A percentile compares a stretch with the other conserved stretches of the same genome.
phyloP scores from a whole-genome alignment of 2,797 vertebrate genomes.

The Steatocranus sp. region DNA sequence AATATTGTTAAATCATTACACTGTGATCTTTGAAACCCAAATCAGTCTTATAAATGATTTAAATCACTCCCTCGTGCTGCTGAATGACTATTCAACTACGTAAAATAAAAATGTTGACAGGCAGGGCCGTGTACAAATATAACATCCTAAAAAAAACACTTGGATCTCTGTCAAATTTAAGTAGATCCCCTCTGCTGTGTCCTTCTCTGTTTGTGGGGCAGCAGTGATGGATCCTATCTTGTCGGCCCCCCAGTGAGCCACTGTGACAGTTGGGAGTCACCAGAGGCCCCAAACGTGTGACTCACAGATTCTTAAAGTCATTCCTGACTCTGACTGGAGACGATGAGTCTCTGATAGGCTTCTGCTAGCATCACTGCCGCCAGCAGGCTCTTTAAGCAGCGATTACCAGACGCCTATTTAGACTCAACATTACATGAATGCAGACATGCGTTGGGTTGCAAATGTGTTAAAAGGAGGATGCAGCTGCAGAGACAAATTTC shows the following conservation, averaged over 20 bases:
- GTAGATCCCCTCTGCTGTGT: slow-evolving; percentile 38
- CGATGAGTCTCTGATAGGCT: slow-evolving; percentile 36
- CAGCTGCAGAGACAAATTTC: background rate
- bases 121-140: background rate
- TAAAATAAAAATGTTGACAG: background rate
- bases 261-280: slow-evolving; percentile 63
- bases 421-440: background rate
- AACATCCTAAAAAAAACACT: background rate
- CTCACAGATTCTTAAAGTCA: slow-evolving; percentile 67
- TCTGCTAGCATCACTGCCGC: slow-evolving; percentile 15
- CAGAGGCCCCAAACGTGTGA: slow-evolving; percentile 56
- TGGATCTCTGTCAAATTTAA: slow-evolving; percentile 29
- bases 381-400: slow-evolving; percentile 12
- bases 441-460: background rate
- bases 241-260: slow-evolving; percentile 46
- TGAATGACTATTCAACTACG: background rate
- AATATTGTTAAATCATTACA: background rate
- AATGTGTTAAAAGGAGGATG: background rate
- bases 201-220: slow-evolving; percentile 46
- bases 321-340: slow-evolving; percentile 36
- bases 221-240: slow-evolving; percentile 62
- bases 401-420: background rate
- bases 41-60: background rate
- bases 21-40: background rate
- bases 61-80: background rate